Evolutionary conservation across 2,113 vertebrate species (phyloP).

Genomic region (Gymnobelideus leadbeateri): DNA sequence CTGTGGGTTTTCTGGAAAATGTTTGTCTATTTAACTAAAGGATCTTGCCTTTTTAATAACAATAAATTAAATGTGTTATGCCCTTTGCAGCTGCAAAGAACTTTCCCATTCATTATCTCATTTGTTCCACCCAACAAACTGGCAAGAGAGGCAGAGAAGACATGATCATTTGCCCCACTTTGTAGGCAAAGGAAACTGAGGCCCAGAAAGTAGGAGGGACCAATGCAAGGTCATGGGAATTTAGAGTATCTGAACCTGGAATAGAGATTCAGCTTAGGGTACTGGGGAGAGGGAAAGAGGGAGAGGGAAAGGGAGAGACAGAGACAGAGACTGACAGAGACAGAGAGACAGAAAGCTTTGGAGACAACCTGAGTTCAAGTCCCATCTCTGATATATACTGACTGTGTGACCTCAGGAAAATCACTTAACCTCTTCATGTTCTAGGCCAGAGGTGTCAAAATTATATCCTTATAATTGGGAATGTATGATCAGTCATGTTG

Average conservation of each 20-base stretch:
- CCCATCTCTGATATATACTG: not conserved
- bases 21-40: slow-evolving; percentile 6
- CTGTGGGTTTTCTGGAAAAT: slow-evolving; percentile 4
- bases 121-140: not conserved
- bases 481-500: too few species aligned
- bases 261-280: not conserved
- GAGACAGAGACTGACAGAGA: not conserved
- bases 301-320: too few species aligned
- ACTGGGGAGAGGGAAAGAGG: not conserved
- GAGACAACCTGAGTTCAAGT: not conserved
- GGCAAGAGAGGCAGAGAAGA: not conserved
- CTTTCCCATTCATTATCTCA: not conserved
- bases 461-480: too few species aligned
- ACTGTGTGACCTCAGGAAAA: not conserved
- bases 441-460: too few species aligned
- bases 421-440: not conserved
- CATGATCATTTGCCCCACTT: not conserved
- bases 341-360: too few species aligned
- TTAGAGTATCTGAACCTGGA: not conserved
- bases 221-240: not conserved
- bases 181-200: not conserved
- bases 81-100: slow-evolving; percentile 4
- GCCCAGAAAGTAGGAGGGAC: not conserved
- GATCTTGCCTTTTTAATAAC: not conserved
- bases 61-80: not conserved